A percentile compares a stretch with the other conserved stretches of the same genome.
phyloP scores from a whole-genome alignment of 2,113 vertebrate genomes.

The Chaetops frenatus region DNA sequence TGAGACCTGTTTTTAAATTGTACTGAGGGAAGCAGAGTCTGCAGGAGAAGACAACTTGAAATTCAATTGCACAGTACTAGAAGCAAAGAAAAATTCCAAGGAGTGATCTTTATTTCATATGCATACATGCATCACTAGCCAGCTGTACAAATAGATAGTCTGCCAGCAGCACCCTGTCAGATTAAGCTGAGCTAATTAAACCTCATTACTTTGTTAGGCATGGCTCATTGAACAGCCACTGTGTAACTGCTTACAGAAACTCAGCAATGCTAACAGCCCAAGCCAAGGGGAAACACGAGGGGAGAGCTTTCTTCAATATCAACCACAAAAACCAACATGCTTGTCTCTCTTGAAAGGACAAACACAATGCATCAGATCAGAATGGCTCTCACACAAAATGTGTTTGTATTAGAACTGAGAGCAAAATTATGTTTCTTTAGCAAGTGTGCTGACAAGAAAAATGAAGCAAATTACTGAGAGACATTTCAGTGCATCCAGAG shows the following conservation, averaged over 20 bases:
- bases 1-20: neutral
- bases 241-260: neutral
- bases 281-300: neutral
- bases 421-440: neutral
- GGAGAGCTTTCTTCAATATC: neutral
- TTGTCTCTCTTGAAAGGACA: neutral
- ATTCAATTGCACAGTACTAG: neutral
- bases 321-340: neutral
- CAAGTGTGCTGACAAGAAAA: neutral
- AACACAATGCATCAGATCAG: neutral
- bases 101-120: neutral
- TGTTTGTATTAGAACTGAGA: neutral
- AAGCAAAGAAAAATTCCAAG: neutral
- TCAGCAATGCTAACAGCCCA: neutral
- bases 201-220: neutral
- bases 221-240: neutral
- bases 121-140: neutral
- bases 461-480: neutral
- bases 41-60: neutral
- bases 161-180: neutral
- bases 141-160: neutral
- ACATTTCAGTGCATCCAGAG: neutral
- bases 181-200: neutral
- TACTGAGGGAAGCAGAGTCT: neutral
- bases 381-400: fast-evolving